These are phyloP conservation scores for Chironomus tentans DNA, from an alignment of 2,888 invertebrate genomes.

Conservation along the genomic window DNA sequence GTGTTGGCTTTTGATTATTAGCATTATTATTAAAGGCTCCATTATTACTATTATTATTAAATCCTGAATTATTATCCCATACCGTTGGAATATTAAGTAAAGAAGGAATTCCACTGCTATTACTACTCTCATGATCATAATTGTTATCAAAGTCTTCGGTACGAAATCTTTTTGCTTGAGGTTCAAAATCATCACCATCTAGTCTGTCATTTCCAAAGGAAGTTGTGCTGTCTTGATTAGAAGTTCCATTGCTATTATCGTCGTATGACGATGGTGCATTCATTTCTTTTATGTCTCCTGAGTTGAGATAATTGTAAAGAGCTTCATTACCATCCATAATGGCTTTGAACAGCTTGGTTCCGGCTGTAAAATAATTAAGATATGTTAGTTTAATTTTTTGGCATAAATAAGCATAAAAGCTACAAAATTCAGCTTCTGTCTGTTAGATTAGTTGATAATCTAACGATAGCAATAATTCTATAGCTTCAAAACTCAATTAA, in stretches of 20 bases:
- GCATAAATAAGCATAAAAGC: too few relatives aligned
- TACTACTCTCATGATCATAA: not conserved
- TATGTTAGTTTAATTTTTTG: too few relatives aligned
- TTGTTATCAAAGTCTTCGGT: not conserved
- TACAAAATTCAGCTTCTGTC: too few relatives aligned
- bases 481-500: too few relatives aligned
- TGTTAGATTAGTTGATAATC: too few relatives aligned
- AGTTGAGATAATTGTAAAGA: constrained; percentile 65
- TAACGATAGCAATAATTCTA: too few relatives aligned
- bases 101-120: constrained; percentile 12
- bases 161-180: not conserved
- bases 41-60: not conserved
- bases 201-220: not conserved
- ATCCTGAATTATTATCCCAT: not conserved
- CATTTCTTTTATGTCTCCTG: constrained; percentile 60
- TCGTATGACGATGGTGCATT: not conserved
- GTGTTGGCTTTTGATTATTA: not conserved
- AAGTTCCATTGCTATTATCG: not conserved
- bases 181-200: not conserved
- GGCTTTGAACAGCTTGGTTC: constrained; percentile 65
- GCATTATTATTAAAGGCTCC: not conserved
- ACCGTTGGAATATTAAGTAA: not conserved
- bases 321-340: constrained; percentile 69
- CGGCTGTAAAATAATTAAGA: constrained; percentile 45
- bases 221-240: not conserved